A percentile compares a stretch with the other conserved stretches of the same genome.
phyloP scores from a whole-genome alignment of 2,797 vertebrate genomes.

The Dermochelys coriacea region DNA sequence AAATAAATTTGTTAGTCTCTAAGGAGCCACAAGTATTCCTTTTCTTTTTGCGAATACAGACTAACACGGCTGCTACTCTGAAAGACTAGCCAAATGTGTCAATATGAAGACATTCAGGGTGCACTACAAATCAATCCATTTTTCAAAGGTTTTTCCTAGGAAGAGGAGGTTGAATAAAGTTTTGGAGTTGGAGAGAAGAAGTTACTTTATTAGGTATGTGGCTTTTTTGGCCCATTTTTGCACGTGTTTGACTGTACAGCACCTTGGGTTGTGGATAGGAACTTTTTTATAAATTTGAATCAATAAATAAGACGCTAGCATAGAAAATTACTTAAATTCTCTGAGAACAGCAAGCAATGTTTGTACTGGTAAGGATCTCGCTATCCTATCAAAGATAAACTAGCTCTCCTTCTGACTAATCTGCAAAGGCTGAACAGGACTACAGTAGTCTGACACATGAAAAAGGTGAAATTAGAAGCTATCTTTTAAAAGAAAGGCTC shows the following conservation, averaged over 20 bases:
- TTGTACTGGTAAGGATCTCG: not conserved
- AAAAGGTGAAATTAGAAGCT: constrained; percentile 11
- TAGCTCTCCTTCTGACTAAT: constrained; percentile 11
- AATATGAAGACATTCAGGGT: not conserved
- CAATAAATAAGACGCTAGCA: not conserved
- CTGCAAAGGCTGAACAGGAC: constrained; percentile 2
- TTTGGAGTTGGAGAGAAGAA: not conserved
- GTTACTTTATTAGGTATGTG: not conserved
- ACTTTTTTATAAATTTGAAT: not conserved
- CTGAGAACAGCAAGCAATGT: not conserved
- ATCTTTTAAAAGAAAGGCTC: not conserved
- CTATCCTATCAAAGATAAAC: not conserved
- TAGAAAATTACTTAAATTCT: not conserved
- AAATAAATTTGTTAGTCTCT: no score
- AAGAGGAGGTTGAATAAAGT: not conserved
- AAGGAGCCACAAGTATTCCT: no score
- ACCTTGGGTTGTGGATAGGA: not conserved
- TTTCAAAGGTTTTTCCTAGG: not conserved
- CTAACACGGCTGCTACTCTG: no score
- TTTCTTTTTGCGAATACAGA: no score
- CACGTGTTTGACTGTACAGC: not conserved
- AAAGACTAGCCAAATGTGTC: constrained; percentile 28
- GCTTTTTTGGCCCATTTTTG: not conserved
- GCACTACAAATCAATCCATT: constrained; percentile 20
- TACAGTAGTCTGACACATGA: not conserved